Evolutionary conservation across 1,140 invertebrate species (phyloP).

Genomic region (Lepeophtheirus salmonis): DNA sequence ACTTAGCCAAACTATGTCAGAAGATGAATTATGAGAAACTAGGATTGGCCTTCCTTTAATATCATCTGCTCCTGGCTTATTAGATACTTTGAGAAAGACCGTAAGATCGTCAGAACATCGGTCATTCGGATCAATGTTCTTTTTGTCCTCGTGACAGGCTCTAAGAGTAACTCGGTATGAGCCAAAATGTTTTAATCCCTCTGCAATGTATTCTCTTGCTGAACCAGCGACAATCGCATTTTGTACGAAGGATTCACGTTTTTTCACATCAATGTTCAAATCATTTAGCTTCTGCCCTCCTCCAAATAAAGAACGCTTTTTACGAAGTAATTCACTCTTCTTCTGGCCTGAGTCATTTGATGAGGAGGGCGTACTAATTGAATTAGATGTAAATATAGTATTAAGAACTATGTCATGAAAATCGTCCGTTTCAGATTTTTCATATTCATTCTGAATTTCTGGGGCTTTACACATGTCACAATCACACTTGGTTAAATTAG

Average conservation of each 20-base stretch:
- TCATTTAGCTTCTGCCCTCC: too few species aligned
- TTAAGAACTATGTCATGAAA: background rate
- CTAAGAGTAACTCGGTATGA: slow-evolving; percentile 2
- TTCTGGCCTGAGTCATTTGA: background rate
- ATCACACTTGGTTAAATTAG: background rate
- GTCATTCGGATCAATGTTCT: background rate
- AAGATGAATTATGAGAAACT: background rate
- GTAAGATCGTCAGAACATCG: background rate
- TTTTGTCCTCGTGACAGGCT: slow-evolving; percentile 4
- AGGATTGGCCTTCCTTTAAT: slow-evolving; percentile 1
- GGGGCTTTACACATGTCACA: background rate
- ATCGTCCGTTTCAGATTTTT: background rate
- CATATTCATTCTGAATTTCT: background rate
- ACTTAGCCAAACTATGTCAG: background rate
- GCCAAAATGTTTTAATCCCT: background rate
- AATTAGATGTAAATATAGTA: background rate
- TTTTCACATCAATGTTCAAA: too few species aligned
- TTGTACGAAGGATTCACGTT: background rate
- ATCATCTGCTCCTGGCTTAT: slow-evolving; percentile 3
- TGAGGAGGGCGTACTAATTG: background rate
- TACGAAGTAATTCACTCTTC: background rate
- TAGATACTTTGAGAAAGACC: background rate
- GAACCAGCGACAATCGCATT: background rate
- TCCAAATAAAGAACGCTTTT: too few species aligned
- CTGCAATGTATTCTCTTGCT: background rate